These are phyloP conservation scores for Cantharis lateralis DNA, from an alignment of 2,888 invertebrate genomes.

Conservation along the genomic window DNA sequence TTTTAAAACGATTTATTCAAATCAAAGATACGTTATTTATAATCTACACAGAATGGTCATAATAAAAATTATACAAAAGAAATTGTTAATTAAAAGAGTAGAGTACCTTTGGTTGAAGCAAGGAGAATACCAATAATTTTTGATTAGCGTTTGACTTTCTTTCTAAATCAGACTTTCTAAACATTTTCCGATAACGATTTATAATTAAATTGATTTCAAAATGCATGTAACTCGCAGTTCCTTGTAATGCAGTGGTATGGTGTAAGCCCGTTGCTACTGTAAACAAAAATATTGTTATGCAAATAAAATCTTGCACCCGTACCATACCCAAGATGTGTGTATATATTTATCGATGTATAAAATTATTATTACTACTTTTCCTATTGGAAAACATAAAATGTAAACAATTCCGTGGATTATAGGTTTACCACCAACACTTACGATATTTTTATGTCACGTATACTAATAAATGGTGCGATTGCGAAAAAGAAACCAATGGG, in stretches of 20 bases:
- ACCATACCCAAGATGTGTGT: constrained; percentile 8
- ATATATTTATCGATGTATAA: constrained; percentile 24
- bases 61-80: background rate
- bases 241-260: background rate
- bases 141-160: background rate
- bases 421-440: constrained; percentile 19
- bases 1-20: constrained; percentile 23
- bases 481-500: background rate
- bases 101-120: background rate
- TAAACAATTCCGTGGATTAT: constrained; percentile 20
- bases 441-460: constrained; percentile 22
- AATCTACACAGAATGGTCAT: background rate
- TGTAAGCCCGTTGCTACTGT: background rate
- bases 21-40: constrained; percentile 7
- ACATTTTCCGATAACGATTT: background rate
- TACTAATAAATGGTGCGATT: constrained; percentile 11
- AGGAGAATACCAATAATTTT: background rate
- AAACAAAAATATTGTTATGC: constrained; percentile 10
- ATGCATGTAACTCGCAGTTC: background rate
- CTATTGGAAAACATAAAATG: constrained; percentile 22
- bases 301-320: constrained; percentile 14
- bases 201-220: constrained; percentile 3
- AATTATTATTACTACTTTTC: constrained; percentile 26
- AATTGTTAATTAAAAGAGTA: background rate
- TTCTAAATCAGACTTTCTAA: background rate